These are phyloP conservation scores for Aegotheles bennettii DNA, from an alignment of 2,113 vertebrate species.

Conservation along the genomic window DNA sequence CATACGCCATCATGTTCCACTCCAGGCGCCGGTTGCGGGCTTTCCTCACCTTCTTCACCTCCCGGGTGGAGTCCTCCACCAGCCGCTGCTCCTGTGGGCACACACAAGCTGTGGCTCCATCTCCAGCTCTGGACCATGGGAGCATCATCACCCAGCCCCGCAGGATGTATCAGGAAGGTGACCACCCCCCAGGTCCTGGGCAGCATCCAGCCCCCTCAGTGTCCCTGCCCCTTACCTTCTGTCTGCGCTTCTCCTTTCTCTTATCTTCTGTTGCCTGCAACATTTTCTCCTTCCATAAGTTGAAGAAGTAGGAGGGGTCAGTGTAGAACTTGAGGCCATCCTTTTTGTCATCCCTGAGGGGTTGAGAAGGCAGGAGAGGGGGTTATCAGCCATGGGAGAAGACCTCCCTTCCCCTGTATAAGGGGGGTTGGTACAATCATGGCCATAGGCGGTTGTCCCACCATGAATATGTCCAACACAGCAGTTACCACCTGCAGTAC, in stretches of 20 bases:
- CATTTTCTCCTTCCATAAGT: conserved; percentile 95
- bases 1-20: conserved; percentile 93
- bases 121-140: background rate
- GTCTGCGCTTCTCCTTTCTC: conserved; percentile 89
- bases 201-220: background rate
- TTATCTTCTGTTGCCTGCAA: conserved; percentile 93
- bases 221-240: conserved; percentile 76
- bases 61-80: conserved; percentile 85
- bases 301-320: conserved; percentile 92
- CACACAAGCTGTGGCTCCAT: background rate
- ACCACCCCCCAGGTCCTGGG: rapidly evolving
- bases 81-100: conserved; percentile 82
- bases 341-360: conserved; percentile 86
- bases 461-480: background rate
- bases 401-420: background rate
- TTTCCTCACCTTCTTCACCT: conserved; percentile 93
- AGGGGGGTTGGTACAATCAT: rapidly evolving
- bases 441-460: background rate
- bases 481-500: background rate
- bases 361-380: background rate
- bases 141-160: background rate
- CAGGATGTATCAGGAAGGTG: background rate
- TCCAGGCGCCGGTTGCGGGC: conserved; percentile 90
- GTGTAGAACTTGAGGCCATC: conserved; percentile 93
- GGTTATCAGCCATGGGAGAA: background rate